phyloP scores from a whole-genome alignment of 2,797 vertebrate species.

The Ceyx erithaca region DNA sequence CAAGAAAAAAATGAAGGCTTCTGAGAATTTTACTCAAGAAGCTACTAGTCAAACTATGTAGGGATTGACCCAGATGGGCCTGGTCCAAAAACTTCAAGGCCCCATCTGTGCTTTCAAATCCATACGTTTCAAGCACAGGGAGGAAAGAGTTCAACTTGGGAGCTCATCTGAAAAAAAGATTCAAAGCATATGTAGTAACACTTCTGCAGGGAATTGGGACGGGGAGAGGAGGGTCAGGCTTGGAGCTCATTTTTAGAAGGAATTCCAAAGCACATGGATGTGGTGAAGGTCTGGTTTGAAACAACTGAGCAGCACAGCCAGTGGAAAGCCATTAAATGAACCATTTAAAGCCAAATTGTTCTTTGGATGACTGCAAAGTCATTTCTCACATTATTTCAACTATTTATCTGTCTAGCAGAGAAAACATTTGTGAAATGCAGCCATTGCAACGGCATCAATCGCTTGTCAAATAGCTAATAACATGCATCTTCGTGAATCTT shows the following conservation, averaged over 20 bases:
- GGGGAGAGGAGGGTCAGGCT: conserved; percentile 33
- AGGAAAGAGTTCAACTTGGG: conserved; percentile 34
- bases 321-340: conserved; percentile 34
- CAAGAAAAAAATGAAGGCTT: conserved; percentile 61
- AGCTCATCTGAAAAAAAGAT: conserved; percentile 59
- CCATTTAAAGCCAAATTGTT: conserved; percentile 10
- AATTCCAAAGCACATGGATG: conserved; percentile 50
- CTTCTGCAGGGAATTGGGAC: conserved; percentile 50
- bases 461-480: conserved; percentile 42
- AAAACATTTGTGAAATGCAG: conserved; percentile 32
- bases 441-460: conserved; percentile 21
- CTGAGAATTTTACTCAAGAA: conserved; percentile 54
- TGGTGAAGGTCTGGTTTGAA: conserved; percentile 47
- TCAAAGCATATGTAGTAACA: conserved; percentile 53
- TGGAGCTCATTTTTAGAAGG: conserved; percentile 38
- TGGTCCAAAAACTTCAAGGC: conserved; percentile 57
- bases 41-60: conserved; percentile 33
- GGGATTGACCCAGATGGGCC: conserved; percentile 55
- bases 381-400: conserved; percentile 39
- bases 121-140: neutral
- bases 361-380: conserved; percentile 38
- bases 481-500: conserved; percentile 27
- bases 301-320: neutral
- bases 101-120: conserved; percentile 55
- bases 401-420: conserved; percentile 31